Evolutionary conservation across 2,113 vertebrate genomes (phyloP).

Genomic region (Cyanoramphus novaezelandiae): DNA sequence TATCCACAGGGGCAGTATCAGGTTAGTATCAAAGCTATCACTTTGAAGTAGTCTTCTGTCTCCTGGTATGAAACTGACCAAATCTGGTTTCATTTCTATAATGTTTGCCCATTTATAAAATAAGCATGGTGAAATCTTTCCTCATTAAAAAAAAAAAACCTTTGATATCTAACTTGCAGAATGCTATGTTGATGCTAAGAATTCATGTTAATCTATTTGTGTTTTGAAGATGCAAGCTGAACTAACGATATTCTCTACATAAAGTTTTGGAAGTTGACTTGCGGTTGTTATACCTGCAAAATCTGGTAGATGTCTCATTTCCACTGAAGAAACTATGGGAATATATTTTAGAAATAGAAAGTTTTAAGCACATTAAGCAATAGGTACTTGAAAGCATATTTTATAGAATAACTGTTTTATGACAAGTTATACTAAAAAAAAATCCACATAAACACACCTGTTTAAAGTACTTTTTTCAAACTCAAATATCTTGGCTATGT

Average conservation of each 20-base stretch:
- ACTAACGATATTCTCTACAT: not conserved
- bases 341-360: not conserved
- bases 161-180: not conserved
- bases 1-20: not conserved
- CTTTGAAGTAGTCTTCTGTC: not conserved
- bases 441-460: not conserved
- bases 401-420: not conserved
- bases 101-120: not conserved
- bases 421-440: not conserved
- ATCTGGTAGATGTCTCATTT: not conserved
- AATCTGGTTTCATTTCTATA: not conserved
- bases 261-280: not conserved
- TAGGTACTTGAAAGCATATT: not conserved
- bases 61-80: not conserved
- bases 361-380: not conserved
- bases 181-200: not conserved
- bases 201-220: not conserved
- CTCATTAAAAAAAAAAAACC: not conserved
- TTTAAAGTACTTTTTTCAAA: not conserved
- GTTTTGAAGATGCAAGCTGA: not conserved
- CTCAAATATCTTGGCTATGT: not conserved
- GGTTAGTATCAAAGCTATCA: not conserved
- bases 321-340: not conserved
- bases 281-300: not conserved
- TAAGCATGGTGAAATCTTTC: not conserved